Evolutionary conservation across 2,888 invertebrate genomes (phyloP).

Genomic region (Podotricha telesiphe): DNA sequence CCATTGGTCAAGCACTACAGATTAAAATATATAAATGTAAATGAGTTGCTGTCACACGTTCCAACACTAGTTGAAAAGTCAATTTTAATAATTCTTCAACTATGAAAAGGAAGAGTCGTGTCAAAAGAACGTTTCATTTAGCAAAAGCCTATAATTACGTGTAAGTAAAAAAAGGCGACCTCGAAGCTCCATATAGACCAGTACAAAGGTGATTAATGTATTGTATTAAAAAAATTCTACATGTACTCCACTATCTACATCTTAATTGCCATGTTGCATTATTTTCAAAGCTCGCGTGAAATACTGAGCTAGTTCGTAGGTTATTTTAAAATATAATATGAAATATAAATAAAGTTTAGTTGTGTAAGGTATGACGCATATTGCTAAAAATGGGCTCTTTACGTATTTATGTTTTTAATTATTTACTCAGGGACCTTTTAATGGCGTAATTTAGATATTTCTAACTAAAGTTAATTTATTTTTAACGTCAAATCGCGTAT

Average conservation of each 20-base stretch:
- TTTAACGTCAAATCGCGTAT: too few relatives aligned
- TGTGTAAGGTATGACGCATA: slow-evolving; percentile 19
- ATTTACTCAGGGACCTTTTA: not conserved
- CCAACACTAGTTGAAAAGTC: not conserved
- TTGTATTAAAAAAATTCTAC: slow-evolving; percentile 32
- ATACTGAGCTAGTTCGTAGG: too few relatives aligned
- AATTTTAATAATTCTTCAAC: not conserved
- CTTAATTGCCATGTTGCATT: slow-evolving; percentile 44
- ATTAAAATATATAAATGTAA: too few relatives aligned
- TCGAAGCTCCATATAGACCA: slow-evolving; percentile 16
- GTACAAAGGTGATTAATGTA: slow-evolving; percentile 35
- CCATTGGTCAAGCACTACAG: too few relatives aligned
- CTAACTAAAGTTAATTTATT: not conserved
- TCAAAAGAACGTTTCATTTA: slow-evolving; percentile 5
- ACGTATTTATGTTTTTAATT: slow-evolving; percentile 2
- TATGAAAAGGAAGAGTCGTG: not conserved
- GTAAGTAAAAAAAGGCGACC: not conserved
- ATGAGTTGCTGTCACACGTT: too few relatives aligned
- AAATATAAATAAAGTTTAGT: slow-evolving; percentile 12
- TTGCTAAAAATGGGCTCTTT: slow-evolving; percentile 2
- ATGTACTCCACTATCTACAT: slow-evolving; percentile 38
- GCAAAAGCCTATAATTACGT: slow-evolving; percentile 3
- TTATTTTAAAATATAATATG: slow-evolving; percentile 30
- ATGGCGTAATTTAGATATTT: slow-evolving; percentile 1
- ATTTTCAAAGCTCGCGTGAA: slow-evolving; percentile 38